Percentiles rank a stretch among this genome's conserved stretches.
phyloP scores from a whole-genome alignment of 2,113 vertebrate species.

The Theristicus caerulescens region DNA sequence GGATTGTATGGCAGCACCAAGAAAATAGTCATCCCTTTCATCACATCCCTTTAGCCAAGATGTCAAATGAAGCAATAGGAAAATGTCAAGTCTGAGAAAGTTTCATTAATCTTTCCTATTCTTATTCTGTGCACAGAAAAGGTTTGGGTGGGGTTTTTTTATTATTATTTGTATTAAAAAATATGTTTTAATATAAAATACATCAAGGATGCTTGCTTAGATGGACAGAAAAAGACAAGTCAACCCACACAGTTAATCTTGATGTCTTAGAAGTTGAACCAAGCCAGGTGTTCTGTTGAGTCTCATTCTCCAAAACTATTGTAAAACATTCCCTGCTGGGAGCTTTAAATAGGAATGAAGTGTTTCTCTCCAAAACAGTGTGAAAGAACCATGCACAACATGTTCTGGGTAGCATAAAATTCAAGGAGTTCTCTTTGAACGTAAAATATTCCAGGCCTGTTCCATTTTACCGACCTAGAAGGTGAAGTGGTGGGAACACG shows the following conservation, averaged over 20 bases:
- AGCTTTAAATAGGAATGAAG: not conserved
- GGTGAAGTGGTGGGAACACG: not conserved
- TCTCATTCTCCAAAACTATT: not conserved
- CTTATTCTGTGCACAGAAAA: not conserved
- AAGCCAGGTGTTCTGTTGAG: not conserved
- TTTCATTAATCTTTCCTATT: not conserved
- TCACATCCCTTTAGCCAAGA: not conserved
- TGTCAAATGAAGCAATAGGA: rapidly evolving
- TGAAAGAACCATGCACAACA: not conserved
- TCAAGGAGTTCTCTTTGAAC: not conserved
- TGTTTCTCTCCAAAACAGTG: not conserved
- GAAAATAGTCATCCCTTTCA: not conserved
- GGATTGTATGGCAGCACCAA: not conserved
- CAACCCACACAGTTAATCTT: not conserved
- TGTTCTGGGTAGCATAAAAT: not conserved
- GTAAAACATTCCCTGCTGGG: not conserved
- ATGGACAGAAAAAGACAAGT: not conserved
- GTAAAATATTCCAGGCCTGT: not conserved
- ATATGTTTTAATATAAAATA: not conserved
- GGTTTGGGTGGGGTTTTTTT: not conserved
- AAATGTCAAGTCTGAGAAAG: not conserved
- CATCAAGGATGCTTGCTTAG: not conserved
- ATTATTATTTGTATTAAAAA: not conserved
- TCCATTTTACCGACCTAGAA: not conserved
- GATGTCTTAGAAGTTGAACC: not conserved